Conservation (phyloP, 2,797 vertebrate genomes). For the Tokudaia tokunoshimensis region DNA sequence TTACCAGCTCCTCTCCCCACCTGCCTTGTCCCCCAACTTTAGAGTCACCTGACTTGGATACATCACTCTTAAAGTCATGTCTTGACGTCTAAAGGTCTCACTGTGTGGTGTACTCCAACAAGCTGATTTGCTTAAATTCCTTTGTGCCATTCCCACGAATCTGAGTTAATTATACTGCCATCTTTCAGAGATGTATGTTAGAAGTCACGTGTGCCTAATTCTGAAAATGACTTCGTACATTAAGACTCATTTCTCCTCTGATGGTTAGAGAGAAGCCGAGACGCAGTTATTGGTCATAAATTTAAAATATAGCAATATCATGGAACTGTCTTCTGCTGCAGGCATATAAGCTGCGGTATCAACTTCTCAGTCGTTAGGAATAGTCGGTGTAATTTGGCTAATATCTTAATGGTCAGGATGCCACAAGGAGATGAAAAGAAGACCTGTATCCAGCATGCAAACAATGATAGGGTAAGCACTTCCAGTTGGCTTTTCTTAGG, state of each 20-base stretch:
- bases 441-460: conserved; percentile 69
- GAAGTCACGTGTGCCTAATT: conserved; percentile 68
- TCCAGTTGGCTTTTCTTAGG: conserved; percentile 75
- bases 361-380: conserved; percentile 61
- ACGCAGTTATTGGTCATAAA: conserved; percentile 55
- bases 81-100: not conserved
- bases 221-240: conserved; percentile 60
- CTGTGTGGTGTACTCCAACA: not conserved
- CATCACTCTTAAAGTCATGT: conserved; percentile 20
- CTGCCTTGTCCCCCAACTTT: not conserved
- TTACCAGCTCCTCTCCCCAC: not conserved
- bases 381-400: conserved; percentile 81
- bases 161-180: conserved; percentile 64
- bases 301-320: conserved; percentile 64
- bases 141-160: not conserved
- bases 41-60: conserved; percentile 23
- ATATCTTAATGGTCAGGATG: conserved; percentile 69
- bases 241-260: conserved; percentile 58
- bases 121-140: conserved; percentile 59
- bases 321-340: conserved; percentile 73
- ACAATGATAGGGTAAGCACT: conserved; percentile 77
- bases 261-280: conserved; percentile 50
- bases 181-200: conserved; percentile 53
- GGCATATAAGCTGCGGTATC: conserved; percentile 60
- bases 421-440: conserved; percentile 70